Evolutionary conservation across 1,140 invertebrate genomes (phyloP).

Genomic region (Monochamus saltuarius): DNA sequence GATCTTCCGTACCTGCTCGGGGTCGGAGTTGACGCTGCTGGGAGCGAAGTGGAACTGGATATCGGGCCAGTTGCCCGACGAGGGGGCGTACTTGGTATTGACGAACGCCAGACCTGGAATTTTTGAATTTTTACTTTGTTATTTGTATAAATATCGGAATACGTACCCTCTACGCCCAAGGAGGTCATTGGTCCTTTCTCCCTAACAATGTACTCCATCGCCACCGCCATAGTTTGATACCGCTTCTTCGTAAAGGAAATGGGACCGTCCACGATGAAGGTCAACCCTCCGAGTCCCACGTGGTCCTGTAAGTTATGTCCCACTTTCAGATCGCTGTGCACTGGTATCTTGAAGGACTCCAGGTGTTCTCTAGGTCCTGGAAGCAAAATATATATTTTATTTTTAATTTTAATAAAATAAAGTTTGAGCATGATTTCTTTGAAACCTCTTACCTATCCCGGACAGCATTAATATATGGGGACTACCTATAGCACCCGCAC

Average conservation of each 20-base stretch:
- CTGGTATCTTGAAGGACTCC: conserved; percentile 70
- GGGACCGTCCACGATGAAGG: conserved; percentile 78
- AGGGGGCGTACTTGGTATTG: conserved; percentile 79
- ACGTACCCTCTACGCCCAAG: conserved; percentile 70
- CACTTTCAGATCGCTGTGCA: conserved; percentile 73
- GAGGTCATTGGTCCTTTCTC: conserved; percentile 78
- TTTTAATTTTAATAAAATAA: background rate
- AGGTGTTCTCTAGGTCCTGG: conserved; percentile 73
- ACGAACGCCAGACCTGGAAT: conserved; percentile 72
- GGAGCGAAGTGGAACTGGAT: conserved; percentile 85
- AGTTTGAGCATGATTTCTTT: background rate
- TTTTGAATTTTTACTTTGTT: too few relatives aligned
- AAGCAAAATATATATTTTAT: conserved; percentile 12
- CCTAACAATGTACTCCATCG: conserved; percentile 78
- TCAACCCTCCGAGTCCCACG: conserved; percentile 78
- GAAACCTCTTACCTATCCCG: conserved; percentile 59
- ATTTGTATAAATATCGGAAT: too few relatives aligned
- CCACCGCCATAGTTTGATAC: conserved; percentile 74
- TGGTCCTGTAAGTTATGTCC: conserved; percentile 85
- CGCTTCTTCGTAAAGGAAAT: conserved; percentile 75
- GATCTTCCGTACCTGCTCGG: conserved; percentile 67
- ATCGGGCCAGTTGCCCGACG: conserved; percentile 74
- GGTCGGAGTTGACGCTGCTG: conserved; percentile 78
- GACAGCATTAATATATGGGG: conserved; percentile 88
- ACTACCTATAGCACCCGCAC: conserved; percentile 77